Conservation (phyloP, 2,888 invertebrate species). For the Pyrrhia umbra region DNA sequence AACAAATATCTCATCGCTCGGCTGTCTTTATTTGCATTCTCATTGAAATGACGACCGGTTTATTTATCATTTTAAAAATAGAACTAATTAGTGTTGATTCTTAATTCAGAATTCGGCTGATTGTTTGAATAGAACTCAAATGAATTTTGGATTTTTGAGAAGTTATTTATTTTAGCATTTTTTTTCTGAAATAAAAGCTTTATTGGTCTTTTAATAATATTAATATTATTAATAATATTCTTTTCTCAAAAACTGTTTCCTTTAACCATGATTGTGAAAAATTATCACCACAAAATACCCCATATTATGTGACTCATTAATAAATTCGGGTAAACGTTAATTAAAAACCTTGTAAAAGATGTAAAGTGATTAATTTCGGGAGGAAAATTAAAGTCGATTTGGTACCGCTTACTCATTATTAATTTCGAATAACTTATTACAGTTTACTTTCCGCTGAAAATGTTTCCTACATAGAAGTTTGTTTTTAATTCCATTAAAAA, state of each 20-base stretch:
- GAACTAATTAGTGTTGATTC: too few relatives aligned
- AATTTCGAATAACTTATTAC: slow-evolving; percentile 46
- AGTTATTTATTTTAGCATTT: too few relatives aligned
- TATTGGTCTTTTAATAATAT: too few relatives aligned
- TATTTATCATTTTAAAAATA: too few relatives aligned
- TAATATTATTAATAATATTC: too few relatives aligned
- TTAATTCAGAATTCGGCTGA: too few relatives aligned
- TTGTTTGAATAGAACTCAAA: too few relatives aligned
- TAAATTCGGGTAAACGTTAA: slow-evolving; percentile 46
- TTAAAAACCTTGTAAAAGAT: slow-evolving; percentile 48
- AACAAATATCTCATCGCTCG: too few relatives aligned
- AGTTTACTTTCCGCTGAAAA: slow-evolving; percentile 26
- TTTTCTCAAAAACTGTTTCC: not conserved
- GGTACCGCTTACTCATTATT: slow-evolving; percentile 37
- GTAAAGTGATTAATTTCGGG: slow-evolving; percentile 49
- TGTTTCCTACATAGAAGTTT: slow-evolving; percentile 10
- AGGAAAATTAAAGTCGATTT: slow-evolving; percentile 42
- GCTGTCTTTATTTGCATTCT: too few relatives aligned
- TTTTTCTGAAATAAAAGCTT: too few relatives aligned
- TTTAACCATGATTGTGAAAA: not conserved
- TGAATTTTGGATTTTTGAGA: too few relatives aligned
- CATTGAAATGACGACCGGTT: too few relatives aligned
- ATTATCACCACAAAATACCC: not conserved
- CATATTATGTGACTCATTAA: slow-evolving; percentile 32
- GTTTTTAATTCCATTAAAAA: not conserved